Conservation (phyloP, 1,140 invertebrate genomes). For the Triops cancriformis region DNA sequence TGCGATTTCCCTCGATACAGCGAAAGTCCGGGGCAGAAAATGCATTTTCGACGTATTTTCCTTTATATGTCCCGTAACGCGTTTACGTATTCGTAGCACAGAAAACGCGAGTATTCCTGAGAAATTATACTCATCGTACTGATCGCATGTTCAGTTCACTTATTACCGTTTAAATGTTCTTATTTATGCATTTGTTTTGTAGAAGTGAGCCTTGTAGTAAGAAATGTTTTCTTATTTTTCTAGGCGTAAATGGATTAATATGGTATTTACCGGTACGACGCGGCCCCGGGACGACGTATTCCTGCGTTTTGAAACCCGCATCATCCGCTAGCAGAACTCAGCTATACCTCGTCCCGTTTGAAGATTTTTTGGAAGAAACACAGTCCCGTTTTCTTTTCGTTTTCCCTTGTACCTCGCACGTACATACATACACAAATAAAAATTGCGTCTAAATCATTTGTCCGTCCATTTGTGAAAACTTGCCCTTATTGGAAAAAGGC, state of each 20-base stretch:
- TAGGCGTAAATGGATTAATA: slow-evolving; percentile 4
- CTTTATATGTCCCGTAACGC: not conserved
- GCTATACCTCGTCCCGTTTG: not conserved
- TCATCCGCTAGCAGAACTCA: not conserved
- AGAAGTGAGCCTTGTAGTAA: not conserved
- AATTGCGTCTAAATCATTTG: slow-evolving; percentile 2
- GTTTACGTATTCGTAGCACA: not conserved
- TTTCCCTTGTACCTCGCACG: too few relatives aligned
- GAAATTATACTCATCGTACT: too few relatives aligned
- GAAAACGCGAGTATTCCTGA: not conserved
- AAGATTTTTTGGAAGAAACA: not conserved
- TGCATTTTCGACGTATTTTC: not conserved
- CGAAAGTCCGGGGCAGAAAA: not conserved
- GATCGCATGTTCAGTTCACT: not conserved
- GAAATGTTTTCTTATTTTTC: not conserved
- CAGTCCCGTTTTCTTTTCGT: not conserved
- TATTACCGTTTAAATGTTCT: not conserved
- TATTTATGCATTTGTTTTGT: not conserved
- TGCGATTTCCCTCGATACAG: not conserved
- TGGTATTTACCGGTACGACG: not conserved
- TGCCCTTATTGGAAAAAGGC: not conserved
- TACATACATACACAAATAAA: not conserved
- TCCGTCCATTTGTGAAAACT: not conserved
- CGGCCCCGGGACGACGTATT: slow-evolving; percentile 1
- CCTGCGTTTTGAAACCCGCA: not conserved